These are phyloP conservation scores for Galleria mellonella DNA, from an alignment of 1,140 invertebrate species.

Conservation along the genomic window DNA sequence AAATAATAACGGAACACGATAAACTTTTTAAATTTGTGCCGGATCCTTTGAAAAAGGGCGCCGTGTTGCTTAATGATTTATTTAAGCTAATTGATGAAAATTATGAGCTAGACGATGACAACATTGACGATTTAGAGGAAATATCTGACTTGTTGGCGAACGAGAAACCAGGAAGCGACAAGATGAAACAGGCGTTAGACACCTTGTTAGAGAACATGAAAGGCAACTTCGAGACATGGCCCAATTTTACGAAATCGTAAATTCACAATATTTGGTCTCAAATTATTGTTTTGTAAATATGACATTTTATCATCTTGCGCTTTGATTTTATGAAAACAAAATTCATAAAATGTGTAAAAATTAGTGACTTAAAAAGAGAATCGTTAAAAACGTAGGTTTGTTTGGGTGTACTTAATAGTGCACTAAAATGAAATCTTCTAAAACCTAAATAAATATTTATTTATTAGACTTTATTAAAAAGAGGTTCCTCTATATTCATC, in stretches of 20 bases:
- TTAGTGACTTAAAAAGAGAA: too few species aligned
- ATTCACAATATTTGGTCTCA: constrained; percentile 25
- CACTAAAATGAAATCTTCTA: too few species aligned
- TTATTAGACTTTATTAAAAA: too few species aligned
- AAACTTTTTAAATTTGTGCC: constrained; percentile 12
- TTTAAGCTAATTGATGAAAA: constrained; percentile 24
- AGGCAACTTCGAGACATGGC: constrained; percentile 30
- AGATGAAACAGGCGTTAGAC: constrained; percentile 18
- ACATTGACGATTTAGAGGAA: constrained; percentile 18
- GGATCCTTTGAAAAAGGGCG: constrained; percentile 11
- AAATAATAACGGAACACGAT: constrained; percentile 26
- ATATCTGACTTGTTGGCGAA: constrained; percentile 17
- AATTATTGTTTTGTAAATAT: constrained; percentile 11
- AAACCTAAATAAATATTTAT: too few species aligned
- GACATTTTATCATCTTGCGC: too few species aligned
- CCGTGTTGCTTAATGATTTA: constrained; percentile 15
- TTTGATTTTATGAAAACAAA: too few species aligned
- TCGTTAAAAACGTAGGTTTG: too few species aligned
- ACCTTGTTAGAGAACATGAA: constrained; percentile 23
- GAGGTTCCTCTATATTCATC: too few species aligned
- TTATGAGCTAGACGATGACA: constrained; percentile 25
- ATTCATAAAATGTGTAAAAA: too few species aligned
- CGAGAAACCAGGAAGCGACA: constrained; percentile 11
- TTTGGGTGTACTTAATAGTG: too few species aligned
- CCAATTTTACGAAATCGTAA: constrained; percentile 16